Evolutionary conservation across 2,113 vertebrate species (phyloP).

Genomic region (Amblyornis subalaris): DNA sequence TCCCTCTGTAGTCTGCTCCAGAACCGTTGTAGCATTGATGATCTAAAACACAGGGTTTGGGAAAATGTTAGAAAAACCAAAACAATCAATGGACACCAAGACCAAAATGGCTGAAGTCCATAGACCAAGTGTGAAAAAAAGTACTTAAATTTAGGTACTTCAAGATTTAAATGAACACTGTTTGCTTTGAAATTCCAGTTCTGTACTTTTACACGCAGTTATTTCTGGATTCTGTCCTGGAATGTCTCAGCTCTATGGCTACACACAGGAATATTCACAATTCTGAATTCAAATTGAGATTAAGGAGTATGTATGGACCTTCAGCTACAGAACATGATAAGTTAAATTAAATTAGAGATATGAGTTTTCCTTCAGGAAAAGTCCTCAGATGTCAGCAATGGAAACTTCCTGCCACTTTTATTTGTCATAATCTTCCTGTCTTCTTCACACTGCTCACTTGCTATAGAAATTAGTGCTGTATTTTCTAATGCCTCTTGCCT

Average conservation of each 20-base stretch:
- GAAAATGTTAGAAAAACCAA: neutral
- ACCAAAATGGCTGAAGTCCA: neutral
- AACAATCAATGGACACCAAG: neutral
- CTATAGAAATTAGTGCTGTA: neutral
- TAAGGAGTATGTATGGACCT: neutral
- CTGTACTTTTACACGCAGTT: neutral
- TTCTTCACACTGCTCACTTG: neutral
- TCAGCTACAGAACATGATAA: neutral
- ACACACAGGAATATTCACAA: neutral
- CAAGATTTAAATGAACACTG: neutral
- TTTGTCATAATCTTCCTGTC: neutral
- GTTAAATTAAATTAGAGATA: neutral
- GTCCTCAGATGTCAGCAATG: neutral
- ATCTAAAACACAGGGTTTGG: conserved; percentile 69
- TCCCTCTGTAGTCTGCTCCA: conserved; percentile 88
- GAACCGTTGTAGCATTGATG: conserved; percentile 94
- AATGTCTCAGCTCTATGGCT: neutral
- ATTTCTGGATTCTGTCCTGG: neutral
- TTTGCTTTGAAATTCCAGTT: neutral
- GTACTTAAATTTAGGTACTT: neutral
- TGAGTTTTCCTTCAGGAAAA: neutral
- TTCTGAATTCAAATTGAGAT: neutral
- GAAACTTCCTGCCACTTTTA: neutral
- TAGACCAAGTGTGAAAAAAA: neutral
- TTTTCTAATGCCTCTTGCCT: neutral